Conservation (phyloP, 2,888 invertebrate genomes). For the Epirrita christyi region DNA sequence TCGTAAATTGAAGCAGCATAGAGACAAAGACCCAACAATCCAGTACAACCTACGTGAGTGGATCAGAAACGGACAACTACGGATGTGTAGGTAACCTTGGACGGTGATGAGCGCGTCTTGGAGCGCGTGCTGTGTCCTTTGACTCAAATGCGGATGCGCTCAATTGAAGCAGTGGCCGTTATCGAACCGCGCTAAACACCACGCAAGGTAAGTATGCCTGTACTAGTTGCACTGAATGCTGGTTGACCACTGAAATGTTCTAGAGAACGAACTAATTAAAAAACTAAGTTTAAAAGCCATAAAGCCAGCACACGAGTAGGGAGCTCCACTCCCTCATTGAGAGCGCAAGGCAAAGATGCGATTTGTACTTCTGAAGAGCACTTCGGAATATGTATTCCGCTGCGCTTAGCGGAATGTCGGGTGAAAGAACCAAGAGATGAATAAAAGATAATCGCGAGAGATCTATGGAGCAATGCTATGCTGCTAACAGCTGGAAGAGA, state of each 20-base stretch:
- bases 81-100: conserved; percentile 76
- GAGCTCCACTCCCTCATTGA: background rate
- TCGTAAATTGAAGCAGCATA: conserved; percentile 17
- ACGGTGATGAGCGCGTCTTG: conserved; percentile 74
- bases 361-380: background rate
- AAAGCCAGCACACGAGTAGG: background rate
- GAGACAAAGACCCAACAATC: conserved; percentile 44
- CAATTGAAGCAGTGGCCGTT: conserved; percentile 76
- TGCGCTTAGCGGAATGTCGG: background rate
- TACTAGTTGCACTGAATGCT: conserved; percentile 29
- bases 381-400: background rate
- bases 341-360: background rate
- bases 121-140: conserved; percentile 79
- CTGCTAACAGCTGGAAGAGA: too few relatives aligned
- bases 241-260: conserved; percentile 13
- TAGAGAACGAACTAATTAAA: conserved; percentile 2
- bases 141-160: conserved; percentile 81
- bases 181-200: conserved; percentile 81
- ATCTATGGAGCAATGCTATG: too few relatives aligned
- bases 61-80: conserved; percentile 54
- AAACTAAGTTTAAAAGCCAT: background rate
- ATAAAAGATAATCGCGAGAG: too few relatives aligned
- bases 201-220: conserved; percentile 61
- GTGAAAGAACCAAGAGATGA: too few relatives aligned
- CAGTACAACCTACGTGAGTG: conserved; percentile 53